Evolutionary conservation across 2,797 vertebrate genomes (phyloP).

Genomic region (Myotis vivesi): DNA sequence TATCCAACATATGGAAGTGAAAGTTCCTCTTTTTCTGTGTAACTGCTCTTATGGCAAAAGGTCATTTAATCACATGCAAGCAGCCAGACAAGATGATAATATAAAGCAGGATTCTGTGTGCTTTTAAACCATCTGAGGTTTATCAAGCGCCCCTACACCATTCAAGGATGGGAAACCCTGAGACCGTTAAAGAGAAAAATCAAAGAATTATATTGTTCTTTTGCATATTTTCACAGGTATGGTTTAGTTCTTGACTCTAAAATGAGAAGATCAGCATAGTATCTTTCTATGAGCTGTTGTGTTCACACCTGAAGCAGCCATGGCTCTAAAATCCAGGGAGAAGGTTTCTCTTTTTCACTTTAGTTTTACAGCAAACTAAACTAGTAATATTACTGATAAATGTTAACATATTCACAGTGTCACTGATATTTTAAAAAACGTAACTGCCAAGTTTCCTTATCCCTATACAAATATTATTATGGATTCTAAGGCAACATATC

Average conservation of each 20-base stretch:
- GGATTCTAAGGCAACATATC: background rate
- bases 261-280: background rate
- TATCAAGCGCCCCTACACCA: conserved; percentile 51
- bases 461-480: background rate
- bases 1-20: conserved; percentile 36
- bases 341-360: conserved; percentile 21
- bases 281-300: background rate
- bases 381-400: background rate
- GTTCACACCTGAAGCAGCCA: background rate
- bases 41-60: conserved; percentile 46
- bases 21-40: conserved; percentile 55
- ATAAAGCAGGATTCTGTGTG: conserved; percentile 68
- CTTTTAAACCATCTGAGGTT: conserved; percentile 60
- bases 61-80: conserved; percentile 67
- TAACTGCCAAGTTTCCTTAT: conserved; percentile 18
- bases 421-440: background rate
- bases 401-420: conserved; percentile 14
- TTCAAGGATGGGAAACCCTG: conserved; percentile 41
- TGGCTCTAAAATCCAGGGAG: conserved; percentile 13
- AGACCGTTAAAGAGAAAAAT: conserved; percentile 60
- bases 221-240: conserved; percentile 31
- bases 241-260: conserved; percentile 18
- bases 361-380: background rate
- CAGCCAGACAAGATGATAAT: conserved; percentile 69
- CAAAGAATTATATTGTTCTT: conserved; percentile 58